A percentile compares a stretch with the other conserved stretches of the same genome.
These are phyloP conservation scores for Druon quercuslanigerum DNA, from an alignment of 1,140 invertebrate genomes.

Conservation along the genomic window DNA sequence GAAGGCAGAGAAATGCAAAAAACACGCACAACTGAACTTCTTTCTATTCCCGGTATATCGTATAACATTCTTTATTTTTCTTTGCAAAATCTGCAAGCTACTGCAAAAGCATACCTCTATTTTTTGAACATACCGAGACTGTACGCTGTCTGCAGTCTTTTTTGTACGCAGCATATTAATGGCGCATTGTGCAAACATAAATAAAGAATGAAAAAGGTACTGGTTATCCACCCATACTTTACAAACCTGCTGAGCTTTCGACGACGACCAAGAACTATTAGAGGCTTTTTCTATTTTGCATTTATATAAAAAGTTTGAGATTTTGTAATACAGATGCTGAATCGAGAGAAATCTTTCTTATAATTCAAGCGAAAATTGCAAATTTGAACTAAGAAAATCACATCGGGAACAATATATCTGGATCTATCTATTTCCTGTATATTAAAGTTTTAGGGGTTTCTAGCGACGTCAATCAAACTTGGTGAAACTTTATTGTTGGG, in stretches of 20 bases:
- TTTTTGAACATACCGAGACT: conserved; percentile 8
- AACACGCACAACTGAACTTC: conserved; percentile 25
- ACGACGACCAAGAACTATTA: background rate
- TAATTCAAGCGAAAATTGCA: no score
- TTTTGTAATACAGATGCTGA: no score
- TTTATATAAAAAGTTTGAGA: no score
- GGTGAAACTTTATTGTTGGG: no score
- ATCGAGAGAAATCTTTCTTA: no score
- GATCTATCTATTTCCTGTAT: no score
- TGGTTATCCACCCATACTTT: background rate
- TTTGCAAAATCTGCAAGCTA: conserved; percentile 28
- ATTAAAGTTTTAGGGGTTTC: no score
- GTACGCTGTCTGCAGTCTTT: conserved; percentile 23
- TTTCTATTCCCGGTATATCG: conserved; percentile 17
- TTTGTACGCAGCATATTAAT: conserved; percentile 14
- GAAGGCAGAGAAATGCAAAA: conserved; percentile 27
- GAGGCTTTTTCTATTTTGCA: background rate
- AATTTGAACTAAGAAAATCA: no score
- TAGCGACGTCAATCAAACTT: no score
- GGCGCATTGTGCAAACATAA: conserved; percentile 28
- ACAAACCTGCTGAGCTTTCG: conserved; percentile 15
- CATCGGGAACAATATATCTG: no score
- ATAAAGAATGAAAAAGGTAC: conserved; percentile 16
- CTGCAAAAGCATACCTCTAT: conserved; percentile 15
- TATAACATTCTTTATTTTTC: conserved; percentile 20